Percentiles rank a stretch among this genome's conserved stretches.
phyloP scores from a whole-genome alignment of 2,888 invertebrate genomes.

The Perizoma affinitatum region DNA sequence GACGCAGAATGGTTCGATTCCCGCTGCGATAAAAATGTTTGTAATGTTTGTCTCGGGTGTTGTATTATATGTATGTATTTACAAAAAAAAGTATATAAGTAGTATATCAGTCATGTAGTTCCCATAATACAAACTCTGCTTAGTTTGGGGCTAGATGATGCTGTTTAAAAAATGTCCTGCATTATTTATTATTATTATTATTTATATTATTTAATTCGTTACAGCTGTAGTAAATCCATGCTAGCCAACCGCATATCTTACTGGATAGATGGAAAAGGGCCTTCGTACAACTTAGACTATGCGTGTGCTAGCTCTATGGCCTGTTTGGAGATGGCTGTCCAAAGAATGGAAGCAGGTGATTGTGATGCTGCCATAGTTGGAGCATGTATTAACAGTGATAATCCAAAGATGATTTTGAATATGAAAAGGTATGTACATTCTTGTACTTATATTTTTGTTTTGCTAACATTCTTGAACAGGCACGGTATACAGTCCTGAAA shows the following conservation, averaged over 20 bases:
- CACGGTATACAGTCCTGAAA: too few relatives aligned
- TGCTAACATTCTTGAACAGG: too few relatives aligned
- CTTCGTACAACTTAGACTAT: constrained; percentile 50
- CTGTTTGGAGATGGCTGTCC: constrained; percentile 54
- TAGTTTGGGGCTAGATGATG: too few relatives aligned
- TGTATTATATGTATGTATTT: too few relatives aligned
- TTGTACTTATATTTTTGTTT: background rate
- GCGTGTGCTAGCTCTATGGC: constrained; percentile 52
- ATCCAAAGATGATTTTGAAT: constrained; percentile 62
- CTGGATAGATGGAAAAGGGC: constrained; percentile 56
- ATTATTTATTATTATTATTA: background rate
- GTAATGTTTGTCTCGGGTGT: too few relatives aligned
- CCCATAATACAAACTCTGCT: too few relatives aligned
- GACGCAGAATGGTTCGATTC: too few relatives aligned
- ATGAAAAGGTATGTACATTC: constrained; percentile 43
- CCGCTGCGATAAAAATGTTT: too few relatives aligned
- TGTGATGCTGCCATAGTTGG: constrained; percentile 82
- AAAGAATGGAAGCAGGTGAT: constrained; percentile 48
- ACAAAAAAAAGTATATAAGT: too few relatives aligned
- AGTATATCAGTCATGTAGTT: too few relatives aligned
- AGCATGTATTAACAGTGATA: constrained; percentile 81
- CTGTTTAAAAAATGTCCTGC: constrained; percentile 2
- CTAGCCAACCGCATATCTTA: constrained; percentile 62
- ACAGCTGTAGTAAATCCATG: constrained; percentile 56
- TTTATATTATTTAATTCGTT: constrained; percentile 3